These are phyloP conservation scores for Chloebia gouldiae DNA, from an alignment of 2,113 vertebrate genomes.

Conservation along the genomic window DNA sequence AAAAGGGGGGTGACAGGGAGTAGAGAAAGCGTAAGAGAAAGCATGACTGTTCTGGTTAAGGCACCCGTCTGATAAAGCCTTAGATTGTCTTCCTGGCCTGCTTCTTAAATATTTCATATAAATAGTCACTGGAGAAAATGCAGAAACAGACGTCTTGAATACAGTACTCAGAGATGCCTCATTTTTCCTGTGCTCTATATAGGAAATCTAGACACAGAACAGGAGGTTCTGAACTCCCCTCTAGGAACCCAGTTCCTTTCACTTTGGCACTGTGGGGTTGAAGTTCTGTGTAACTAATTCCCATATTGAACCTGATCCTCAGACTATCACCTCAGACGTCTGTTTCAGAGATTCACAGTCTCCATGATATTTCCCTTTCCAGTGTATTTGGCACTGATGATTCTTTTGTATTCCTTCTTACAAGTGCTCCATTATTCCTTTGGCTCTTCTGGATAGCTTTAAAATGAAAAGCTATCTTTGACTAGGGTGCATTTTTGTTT, in stretches of 20 bases:
- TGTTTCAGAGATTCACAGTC: not conserved
- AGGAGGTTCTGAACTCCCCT: not conserved
- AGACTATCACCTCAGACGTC: not conserved
- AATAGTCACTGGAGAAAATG: constrained; percentile 27
- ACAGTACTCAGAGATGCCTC: not conserved
- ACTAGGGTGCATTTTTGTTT: not conserved
- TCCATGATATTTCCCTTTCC: not conserved
- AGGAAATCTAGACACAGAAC: not conserved
- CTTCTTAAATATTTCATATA: constrained; percentile 11
- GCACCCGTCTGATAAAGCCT: not conserved
- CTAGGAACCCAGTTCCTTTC: not conserved
- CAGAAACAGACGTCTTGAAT: constrained; percentile 39
- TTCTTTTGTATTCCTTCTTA: not conserved
- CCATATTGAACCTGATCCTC: not conserved
- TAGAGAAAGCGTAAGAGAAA: not conserved
- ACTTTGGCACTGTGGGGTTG: not conserved
- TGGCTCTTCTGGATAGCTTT: not conserved
- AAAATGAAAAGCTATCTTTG: constrained; percentile 1
- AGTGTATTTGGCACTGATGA: not conserved
- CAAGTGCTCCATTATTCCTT: not conserved
- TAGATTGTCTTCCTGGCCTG: constrained; percentile 12
- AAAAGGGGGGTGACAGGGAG: not conserved
- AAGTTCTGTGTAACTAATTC: not conserved
- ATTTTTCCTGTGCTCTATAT: constrained; percentile 4
- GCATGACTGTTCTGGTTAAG: constrained; percentile 42